These are phyloP conservation scores for Sesia apiformis DNA, from an alignment of 2,888 invertebrate genomes.

Conservation along the genomic window DNA sequence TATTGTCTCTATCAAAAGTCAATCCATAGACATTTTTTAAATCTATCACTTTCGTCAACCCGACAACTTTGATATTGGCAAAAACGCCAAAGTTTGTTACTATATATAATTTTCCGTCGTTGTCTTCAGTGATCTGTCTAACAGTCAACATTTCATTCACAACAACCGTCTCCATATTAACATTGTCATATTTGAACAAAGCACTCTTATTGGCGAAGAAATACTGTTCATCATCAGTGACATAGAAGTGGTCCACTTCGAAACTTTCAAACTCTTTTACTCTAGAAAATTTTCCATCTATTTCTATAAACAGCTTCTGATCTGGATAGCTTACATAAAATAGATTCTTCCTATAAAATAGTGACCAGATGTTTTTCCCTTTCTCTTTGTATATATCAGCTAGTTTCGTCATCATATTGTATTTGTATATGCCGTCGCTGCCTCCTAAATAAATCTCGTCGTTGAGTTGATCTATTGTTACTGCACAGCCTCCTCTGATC, in stretches of 20 bases:
- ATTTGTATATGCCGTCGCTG: constrained; percentile 56
- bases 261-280: constrained; percentile 41
- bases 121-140: constrained; percentile 48
- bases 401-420: constrained; percentile 40
- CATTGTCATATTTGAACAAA: constrained; percentile 43
- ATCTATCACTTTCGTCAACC: constrained; percentile 29
- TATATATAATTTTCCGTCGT: constrained; percentile 47
- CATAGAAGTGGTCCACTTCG: constrained; percentile 48
- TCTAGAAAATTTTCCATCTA: constrained; percentile 33
- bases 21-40: constrained; percentile 44
- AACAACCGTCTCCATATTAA: constrained; percentile 19
- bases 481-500: constrained; percentile 48
- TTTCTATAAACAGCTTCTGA: constrained; percentile 43
- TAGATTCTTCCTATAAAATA: constrained; percentile 46
- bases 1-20: constrained; percentile 47
- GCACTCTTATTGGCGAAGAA: constrained; percentile 56
- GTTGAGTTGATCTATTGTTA: constrained; percentile 48
- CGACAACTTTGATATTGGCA: constrained; percentile 5
- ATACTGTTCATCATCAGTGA: constrained; percentile 37
- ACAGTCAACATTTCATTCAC: constrained; percentile 37
- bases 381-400: constrained; percentile 53
- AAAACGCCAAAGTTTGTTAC: constrained; percentile 43
- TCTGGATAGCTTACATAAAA: constrained; percentile 55
- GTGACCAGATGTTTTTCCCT: constrained; percentile 51
- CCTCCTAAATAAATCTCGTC: constrained; percentile 61